These are phyloP conservation scores for Tetramorium simillimum DNA, from an alignment of 1,140 invertebrate genomes.

Conservation along the genomic window DNA sequence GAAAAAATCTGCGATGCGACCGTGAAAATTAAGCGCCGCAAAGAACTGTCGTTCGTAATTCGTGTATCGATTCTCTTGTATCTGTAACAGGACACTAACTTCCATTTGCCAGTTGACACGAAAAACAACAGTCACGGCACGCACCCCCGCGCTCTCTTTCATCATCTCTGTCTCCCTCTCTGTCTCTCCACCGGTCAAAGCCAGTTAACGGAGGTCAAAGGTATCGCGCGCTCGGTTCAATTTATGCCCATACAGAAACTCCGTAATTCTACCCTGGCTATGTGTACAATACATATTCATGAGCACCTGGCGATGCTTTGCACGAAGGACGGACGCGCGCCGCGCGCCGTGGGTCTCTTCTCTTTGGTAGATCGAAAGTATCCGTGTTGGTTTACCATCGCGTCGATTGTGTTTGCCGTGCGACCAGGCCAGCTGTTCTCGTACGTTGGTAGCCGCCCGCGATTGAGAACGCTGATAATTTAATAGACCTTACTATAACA, in stretches of 20 bases:
- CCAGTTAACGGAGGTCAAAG: constrained; percentile 37
- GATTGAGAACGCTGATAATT: constrained; percentile 55
- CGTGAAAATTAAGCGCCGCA: background rate
- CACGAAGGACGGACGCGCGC: constrained; percentile 54
- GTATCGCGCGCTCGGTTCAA: constrained; percentile 36
- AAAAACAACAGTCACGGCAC: constrained; percentile 22
- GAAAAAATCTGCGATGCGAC: background rate
- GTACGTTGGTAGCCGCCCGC: background rate
- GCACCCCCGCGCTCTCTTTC: background rate
- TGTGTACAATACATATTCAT: constrained; percentile 52
- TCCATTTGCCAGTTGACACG: constrained; percentile 18
- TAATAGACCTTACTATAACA: constrained; percentile 33
- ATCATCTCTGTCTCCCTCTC: background rate
- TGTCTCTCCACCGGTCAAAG: background rate
- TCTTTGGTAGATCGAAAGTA: constrained; percentile 51
- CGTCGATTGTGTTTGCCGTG: constrained; percentile 44
- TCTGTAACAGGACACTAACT: background rate
- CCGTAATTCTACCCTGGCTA: constrained; percentile 18
- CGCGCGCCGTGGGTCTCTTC: constrained; percentile 20
- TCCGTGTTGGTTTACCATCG: constrained; percentile 44
- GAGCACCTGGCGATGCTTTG: constrained; percentile 41
- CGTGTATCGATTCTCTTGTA: constrained; percentile 16
- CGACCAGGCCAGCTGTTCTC: constrained; percentile 44
- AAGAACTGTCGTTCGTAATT: constrained; percentile 12
- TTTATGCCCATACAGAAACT: constrained; percentile 39